Base-by-base conservation (phyloP, 2,797 vertebrate genomes). In the Phaenicophaeus curvirostris region DNA sequence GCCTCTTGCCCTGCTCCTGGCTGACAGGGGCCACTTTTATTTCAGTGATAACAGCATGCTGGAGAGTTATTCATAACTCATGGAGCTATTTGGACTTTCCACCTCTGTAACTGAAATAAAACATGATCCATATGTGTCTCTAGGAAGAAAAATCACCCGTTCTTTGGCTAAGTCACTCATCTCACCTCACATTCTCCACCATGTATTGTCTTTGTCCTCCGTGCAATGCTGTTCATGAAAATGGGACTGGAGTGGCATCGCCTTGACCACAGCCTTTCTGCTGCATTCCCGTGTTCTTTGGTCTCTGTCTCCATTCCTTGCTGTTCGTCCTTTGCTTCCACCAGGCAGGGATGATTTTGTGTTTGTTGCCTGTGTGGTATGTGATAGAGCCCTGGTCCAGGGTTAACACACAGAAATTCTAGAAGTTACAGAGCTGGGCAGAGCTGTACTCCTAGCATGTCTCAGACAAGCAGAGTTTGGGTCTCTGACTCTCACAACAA, bases 211-310 rank as follows among this genome's bases (percentile, higher is more conserved):
- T 71, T 71, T 55, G 37, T 73, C 21, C 53, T 86, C n/a, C 74
- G 18, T 65, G 51, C 33, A n/a, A 33, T 41, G 50, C 7, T 79
- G 24, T 65, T 65, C 31, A 5, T 77, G 80, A 67, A 44, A 63
- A 61, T 0, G 0, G 41, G 54, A 6, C 16, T 54, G 54, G 23
- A 59, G 33, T 3, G 5, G 54, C 18, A 8, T 33, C 35, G 7
- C 39, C 41, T 20, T 50, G 33, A 50, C 9, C 39, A 19, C 30
- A n/a, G 31, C 2, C 20, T 39, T 15, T 55, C 5, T n/a, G 33
- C 62, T 53, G 6, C 2, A 2, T 63, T 69, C 51, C 30, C 16
- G 0, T 53, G 21, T 35, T 77, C 24, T 48, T 83, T 62, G 39
- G 17, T 61, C 46, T 68, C 42, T 11, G 4, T 48, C 41, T 80